Evolutionary conservation across 2,888 invertebrate species (phyloP), one percentile per base, ranked within the genome.

Genomic region (Drosophila incognita): DNA sequence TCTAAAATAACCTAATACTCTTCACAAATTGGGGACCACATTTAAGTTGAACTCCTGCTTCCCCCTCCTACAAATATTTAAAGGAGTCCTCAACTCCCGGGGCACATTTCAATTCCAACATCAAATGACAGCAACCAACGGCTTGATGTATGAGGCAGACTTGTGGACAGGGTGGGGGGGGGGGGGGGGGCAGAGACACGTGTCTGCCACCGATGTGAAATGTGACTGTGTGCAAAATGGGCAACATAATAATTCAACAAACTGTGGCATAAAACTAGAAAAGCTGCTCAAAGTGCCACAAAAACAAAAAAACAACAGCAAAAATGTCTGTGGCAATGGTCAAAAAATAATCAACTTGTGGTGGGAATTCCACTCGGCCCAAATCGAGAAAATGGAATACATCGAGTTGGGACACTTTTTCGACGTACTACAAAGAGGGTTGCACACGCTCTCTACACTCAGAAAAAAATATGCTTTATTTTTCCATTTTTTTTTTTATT

Each of bases 31-130:
- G 63, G 27, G 8, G 31, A 18, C 53, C 60, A 56, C 57, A 58
- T 56, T 49, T 33, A 46, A 24, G 54, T 48, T 48, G 31, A 54
- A 27, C 48, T 54, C 8, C 27, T 31, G n/a, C 36, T 2, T 1
- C 21, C 46, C 4, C 15, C 24, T 15, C 15, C 4, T 15, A 24
- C 8, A 13, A 27, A 35, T 8, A 13, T 54, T 21, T 24, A 31
- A 24, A 11, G 18, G 40, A 8, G 33, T 27, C 40, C 15, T 27
- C 36, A 33, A 51, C 84, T 72, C 80, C 57, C 29, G 87, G 80
- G 82, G 84, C 76, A 73, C 77, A 83, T 87, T 84, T 87, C 84
- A 87, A 84, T 87, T 84, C 82, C 71, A 76, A 80, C 74, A 74
- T 81, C 70, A 84, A 80, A 65, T 82, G 75, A 70, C 82, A 78